Evolutionary conservation across 1,140 invertebrate genomes (phyloP).

Genomic region (Notospermus geniculatus): DNA sequence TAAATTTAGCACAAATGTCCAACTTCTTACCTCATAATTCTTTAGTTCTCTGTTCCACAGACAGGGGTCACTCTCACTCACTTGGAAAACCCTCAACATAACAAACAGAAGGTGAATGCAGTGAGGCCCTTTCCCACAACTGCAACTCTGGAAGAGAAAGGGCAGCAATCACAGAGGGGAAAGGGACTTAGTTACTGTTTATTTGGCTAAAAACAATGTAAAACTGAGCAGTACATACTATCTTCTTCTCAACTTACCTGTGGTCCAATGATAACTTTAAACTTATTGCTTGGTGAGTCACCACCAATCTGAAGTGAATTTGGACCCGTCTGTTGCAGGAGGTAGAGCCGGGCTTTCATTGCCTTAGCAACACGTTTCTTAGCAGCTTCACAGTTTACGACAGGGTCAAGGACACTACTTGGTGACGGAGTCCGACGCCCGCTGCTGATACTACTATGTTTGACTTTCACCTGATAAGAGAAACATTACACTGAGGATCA

Average conservation of each 20-base stretch:
- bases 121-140: slow-evolving; percentile 55
- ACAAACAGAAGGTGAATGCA: slow-evolving; percentile 60
- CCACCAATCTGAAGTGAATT: slow-evolving; percentile 58
- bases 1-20: too few relatives aligned
- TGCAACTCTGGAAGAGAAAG: slow-evolving; percentile 53
- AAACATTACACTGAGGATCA: background rate
- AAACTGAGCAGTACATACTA: too few relatives aligned
- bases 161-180: too few relatives aligned
- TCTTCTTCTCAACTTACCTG: too few relatives aligned
- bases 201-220: too few relatives aligned
- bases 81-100: slow-evolving; percentile 58
- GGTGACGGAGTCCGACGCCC: slow-evolving; percentile 20
- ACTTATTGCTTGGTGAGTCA: slow-evolving; percentile 58
- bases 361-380: slow-evolving; percentile 52
- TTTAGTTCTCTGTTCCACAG: slow-evolving; percentile 55
- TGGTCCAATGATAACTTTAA: slow-evolving; percentile 58
- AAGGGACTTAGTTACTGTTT: too few relatives aligned
- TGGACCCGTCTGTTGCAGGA: slow-evolving; percentile 58
- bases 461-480: too few relatives aligned
- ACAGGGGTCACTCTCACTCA: slow-evolving; percentile 51
- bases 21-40: slow-evolving; percentile 56
- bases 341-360: slow-evolving; percentile 53
- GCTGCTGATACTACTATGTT: background rate
- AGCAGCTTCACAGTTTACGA: slow-evolving; percentile 33
- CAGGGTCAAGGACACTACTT: slow-evolving; percentile 13